Conservation (phyloP, 2,113 vertebrate species). For the Amphilophus citrinellus region DNA sequence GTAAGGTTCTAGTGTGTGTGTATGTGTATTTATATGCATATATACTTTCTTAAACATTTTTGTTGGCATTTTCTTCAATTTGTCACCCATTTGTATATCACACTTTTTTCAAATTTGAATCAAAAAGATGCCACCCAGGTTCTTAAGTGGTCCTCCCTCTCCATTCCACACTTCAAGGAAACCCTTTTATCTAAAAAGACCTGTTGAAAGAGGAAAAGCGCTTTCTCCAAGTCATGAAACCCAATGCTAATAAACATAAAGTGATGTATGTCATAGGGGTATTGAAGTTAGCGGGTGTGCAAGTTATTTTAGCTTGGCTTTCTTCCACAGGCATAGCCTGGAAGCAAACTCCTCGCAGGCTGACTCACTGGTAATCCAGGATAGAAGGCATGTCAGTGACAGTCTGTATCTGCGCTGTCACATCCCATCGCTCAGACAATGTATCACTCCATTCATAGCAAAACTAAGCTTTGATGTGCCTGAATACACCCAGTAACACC, state of each 20-base stretch:
- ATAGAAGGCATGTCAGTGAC: constrained; percentile 64
- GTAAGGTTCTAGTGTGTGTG: too few relatives aligned
- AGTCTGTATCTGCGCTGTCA: constrained; percentile 69
- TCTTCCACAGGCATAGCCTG: constrained; percentile 36
- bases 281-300: constrained; percentile 9
- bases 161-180: constrained; percentile 37
- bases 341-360: constrained; percentile 52
- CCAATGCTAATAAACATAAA: constrained; percentile 53
- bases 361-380: constrained; percentile 69
- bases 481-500: constrained; percentile 61
- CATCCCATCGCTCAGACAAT: constrained; percentile 68
- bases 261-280: constrained; percentile 27
- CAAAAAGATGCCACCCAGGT: background rate
- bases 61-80: background rate
- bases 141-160: constrained; percentile 4
- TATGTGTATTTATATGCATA: too few relatives aligned
- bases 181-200: constrained; percentile 20
- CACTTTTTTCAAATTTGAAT: background rate
- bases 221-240: constrained; percentile 19
- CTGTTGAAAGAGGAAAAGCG: background rate
- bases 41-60: background rate
- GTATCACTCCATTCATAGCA: constrained; percentile 69
- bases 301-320: constrained; percentile 64
- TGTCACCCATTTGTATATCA: background rate
- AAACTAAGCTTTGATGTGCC: constrained; percentile 64